Base-by-base conservation (phyloP, 64 coral and sea anemone species). In the Porites australiensis region DNA sequence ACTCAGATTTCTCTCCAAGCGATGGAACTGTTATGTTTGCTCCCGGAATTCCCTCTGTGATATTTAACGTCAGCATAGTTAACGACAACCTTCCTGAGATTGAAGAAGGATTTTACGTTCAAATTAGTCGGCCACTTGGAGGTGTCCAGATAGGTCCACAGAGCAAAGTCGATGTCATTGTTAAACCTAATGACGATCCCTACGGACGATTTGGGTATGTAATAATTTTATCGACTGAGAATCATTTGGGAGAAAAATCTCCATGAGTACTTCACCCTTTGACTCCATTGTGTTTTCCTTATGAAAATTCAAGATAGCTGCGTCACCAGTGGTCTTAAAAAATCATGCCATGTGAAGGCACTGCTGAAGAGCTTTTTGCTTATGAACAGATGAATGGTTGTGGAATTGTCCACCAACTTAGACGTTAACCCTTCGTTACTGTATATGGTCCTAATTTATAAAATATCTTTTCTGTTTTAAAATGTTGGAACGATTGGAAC, bases 191-290 rank as follows among this genome's bases (percentile, higher is more conserved):
- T n/a, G 98, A 99, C 77, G 61, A 93, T 12, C 94, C 98, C 13
- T 89, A 94, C n/a, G 98, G 98, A 54, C 84, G 77, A 1, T 99
- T 99, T 92, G 98, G 91, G 98, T 99, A 96, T 68, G 27, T 37
- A 37, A 37, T 37, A 37, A 37, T 79, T 88, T 64, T 89, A 67
- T 68, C 44, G 43, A 12, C 15, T 44, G n/a, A 12, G 57, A 14
- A 59, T 23, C 7, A 9, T 7, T 57, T 4, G 54, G 55, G 45
- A 6, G 13, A 15, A 11, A 80, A 12, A 4, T 23, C 23, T 70
- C 22, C 23, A 72, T 72, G 3, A 46, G 12, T 57, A 12, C 0
- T 37, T 37, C 1, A 37, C 27, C 27, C 27, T 37, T 37, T 37
- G 27, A 37, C 27, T 37, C 27, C 27, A 37, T 37, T 37, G 27